phyloP scores from a whole-genome alignment of 1,140 invertebrate species.

The Melitaea cinxia region DNA sequence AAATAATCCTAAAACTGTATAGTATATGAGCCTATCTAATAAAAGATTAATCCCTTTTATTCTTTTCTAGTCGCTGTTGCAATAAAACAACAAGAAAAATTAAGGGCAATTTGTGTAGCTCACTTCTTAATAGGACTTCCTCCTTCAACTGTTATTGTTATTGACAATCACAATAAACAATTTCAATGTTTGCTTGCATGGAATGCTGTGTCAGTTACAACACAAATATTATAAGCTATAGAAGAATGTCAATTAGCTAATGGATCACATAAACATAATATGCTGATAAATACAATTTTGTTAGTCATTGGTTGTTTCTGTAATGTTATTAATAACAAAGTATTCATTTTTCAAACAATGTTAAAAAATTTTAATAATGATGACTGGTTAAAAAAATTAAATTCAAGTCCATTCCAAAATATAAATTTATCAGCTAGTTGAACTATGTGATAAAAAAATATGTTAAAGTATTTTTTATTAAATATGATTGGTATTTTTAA shows the following conservation, averaged over 20 bases:
- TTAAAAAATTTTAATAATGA: too few species aligned
- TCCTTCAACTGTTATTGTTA: slow-evolving; percentile 47
- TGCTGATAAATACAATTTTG: not conserved
- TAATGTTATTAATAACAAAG: not conserved
- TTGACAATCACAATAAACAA: slow-evolving; percentile 43
- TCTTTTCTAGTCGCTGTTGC: slow-evolving; percentile 38
- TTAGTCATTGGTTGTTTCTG: not conserved
- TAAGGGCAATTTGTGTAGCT: slow-evolving; percentile 67
- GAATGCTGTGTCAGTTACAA: slow-evolving; percentile 7
- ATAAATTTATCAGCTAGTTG: too few species aligned
- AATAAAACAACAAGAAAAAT: slow-evolving; percentile 66
- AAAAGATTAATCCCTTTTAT: slow-evolving; percentile 17
- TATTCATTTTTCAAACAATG: too few species aligned
- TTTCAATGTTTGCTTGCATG: slow-evolving; percentile 29
- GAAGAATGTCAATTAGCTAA: not conserved
- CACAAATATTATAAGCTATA: not conserved
- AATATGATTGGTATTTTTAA: too few species aligned
- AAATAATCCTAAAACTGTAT: too few species aligned
- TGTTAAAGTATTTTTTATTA: too few species aligned
- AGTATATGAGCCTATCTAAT: not conserved
- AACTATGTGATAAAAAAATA: too few species aligned
- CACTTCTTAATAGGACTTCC: slow-evolving; percentile 74
- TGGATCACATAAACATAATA: not conserved
- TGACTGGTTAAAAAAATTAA: too few species aligned
- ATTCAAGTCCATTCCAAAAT: too few species aligned